Evolutionary conservation across 2,888 invertebrate species (phyloP).

Genomic region (Timema podura): DNA sequence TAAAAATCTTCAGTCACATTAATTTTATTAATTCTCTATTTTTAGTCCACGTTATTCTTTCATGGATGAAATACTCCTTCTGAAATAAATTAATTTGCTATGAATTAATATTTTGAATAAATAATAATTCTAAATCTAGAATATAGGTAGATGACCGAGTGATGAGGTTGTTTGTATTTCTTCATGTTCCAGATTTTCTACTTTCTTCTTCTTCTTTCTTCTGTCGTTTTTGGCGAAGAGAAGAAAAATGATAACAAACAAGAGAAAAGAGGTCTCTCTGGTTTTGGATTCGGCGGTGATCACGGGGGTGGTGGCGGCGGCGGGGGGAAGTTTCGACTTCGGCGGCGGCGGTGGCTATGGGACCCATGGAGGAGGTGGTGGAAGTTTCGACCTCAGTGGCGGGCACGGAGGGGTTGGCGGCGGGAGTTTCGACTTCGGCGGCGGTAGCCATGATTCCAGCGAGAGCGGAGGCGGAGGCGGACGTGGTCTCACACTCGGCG

Average conservation of each 20-base stretch:
- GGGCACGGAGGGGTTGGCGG: background rate
- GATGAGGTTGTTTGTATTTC: too few relatives aligned
- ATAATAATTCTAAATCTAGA: too few relatives aligned
- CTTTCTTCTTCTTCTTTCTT: background rate
- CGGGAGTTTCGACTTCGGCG: background rate
- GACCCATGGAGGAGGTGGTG: background rate
- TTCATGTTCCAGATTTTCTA: background rate
- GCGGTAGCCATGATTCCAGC: background rate
- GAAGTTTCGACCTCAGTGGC: background rate
- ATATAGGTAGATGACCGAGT: too few relatives aligned
- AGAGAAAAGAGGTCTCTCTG: conserved; percentile 15
- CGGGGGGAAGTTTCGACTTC: background rate
- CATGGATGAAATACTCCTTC: too few relatives aligned
- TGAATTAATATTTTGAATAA: too few relatives aligned
- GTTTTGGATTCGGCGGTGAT: background rate
- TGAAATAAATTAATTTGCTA: too few relatives aligned
- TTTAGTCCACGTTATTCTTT: too few relatives aligned
- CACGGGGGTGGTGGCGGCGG: background rate
- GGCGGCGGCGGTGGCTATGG: background rate
- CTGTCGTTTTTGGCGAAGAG: background rate
- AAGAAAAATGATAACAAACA: background rate
- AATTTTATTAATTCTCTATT: too few relatives aligned
- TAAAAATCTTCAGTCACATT: too few relatives aligned
- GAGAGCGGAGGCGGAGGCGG: background rate
- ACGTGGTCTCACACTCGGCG: background rate